Conservation (phyloP, 1,140 invertebrate genomes). For the Hydropsyche tenuis region DNA sequence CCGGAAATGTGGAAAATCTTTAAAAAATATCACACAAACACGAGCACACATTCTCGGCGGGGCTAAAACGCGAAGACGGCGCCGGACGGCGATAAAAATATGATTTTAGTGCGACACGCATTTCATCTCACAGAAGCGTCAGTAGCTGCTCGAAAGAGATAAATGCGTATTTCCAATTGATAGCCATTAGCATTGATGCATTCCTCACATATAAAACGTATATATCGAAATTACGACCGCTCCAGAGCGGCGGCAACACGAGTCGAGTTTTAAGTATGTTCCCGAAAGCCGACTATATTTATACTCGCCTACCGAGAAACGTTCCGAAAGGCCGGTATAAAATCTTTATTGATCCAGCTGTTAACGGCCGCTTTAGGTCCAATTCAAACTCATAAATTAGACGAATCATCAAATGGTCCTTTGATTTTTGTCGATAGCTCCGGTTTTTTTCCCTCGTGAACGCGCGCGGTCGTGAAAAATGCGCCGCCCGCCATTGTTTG, state of each 20-base stretch:
- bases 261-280: conserved; percentile 4
- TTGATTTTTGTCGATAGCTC: neutral
- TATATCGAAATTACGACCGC: too few species aligned
- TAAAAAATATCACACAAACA: neutral
- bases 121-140: too few species aligned
- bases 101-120: too few species aligned
- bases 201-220: neutral
- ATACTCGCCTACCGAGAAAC: neutral
- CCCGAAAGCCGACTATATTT: neutral
- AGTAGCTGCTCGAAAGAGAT: too few species aligned
- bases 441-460: too few species aligned
- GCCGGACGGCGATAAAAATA: too few species aligned
- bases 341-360: conserved; percentile 20
- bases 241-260: neutral
- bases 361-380: neutral
- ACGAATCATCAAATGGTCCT: neutral
- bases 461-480: too few species aligned
- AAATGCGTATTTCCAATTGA: neutral
- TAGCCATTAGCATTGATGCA: conserved; percentile 15
- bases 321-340: neutral
- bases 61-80: too few species aligned
- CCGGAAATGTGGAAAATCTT: neutral
- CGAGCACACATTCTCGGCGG: too few species aligned
- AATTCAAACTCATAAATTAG: conserved; percentile 8
- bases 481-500: too few species aligned